Base-by-base conservation (phyloP, 2,797 vertebrate species). In the Urosaurus nigricauda region DNA sequence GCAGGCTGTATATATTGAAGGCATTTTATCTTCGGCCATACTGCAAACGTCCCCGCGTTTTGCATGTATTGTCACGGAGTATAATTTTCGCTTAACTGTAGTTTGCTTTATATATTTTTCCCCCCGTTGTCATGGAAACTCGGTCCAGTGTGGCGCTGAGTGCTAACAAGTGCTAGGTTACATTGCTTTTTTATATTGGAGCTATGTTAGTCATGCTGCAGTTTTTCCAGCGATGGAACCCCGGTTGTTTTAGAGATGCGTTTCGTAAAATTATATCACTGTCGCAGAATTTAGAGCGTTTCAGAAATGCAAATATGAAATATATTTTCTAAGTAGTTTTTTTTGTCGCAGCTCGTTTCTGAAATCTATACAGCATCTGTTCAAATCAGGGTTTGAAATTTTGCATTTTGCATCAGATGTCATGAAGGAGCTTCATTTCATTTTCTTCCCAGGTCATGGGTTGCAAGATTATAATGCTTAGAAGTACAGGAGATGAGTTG, bases 41-140 rank as follows among this genome's bases (percentile, higher is more conserved):
- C 89, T 82, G 89, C 91, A 90, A 94, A 93, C 71, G 90, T 91
- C 93, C 82, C 53, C 32, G 14, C 90, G 92, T 96, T 95, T 90
- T 94, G 93, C 93, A 95, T 94, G 92, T 88, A 95, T 95, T 96
- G 95, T 96, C 94, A 94, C 92, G 93, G 93, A 96, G 95, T 95
- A 94, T 95, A 95, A 94, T 97, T 96, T 96, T 96, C 92, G 92
- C 94, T 93, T 96, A 95, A 95, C 95, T 94, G 92, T 95, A 94
- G 94, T 94, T 95, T 95, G 95, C 95, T 96, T 94, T 95, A 86
- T 96, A 95, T 87, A 73, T 85, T 74, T 91, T 96, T 96, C 93
- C 84, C 95, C 87, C 91, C 92, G 96, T 97, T 97, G 94, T 96
- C 95, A 91, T 97, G 87, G 97, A 91, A 96, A 97, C 94, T 4